Conservation (phyloP, 2,888 invertebrate species). For the Antheraea assamensis region DNA sequence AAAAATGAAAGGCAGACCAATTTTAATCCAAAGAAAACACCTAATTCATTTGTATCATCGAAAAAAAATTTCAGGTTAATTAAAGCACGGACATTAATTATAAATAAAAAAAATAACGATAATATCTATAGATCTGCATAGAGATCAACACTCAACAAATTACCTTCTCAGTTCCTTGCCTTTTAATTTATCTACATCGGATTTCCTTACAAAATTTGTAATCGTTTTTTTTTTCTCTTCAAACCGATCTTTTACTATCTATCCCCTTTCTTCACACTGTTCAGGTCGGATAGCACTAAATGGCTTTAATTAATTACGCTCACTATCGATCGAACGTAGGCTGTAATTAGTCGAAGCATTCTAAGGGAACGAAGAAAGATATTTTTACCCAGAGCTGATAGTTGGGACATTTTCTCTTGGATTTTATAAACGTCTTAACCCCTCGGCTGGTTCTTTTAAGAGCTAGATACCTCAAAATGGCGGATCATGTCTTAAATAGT, state of each 20-base stretch:
- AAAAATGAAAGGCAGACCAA: no score
- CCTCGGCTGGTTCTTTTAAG: no score
- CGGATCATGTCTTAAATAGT: no score
- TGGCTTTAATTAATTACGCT: constrained; percentile 74
- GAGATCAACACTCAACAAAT: no score
- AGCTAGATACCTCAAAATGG: no score
- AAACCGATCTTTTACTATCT: not conserved
- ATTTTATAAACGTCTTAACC: constrained; percentile 11
- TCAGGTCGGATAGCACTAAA: constrained; percentile 49
- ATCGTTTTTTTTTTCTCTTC: not conserved
- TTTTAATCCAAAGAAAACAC: no score
- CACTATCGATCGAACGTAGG: constrained; percentile 51
- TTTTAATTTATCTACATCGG: not conserved
- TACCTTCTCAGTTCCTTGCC: not conserved
- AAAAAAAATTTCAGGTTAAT: no score
- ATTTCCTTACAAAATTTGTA: not conserved
- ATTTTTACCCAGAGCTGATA: constrained; percentile 3
- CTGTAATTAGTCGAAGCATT: constrained; percentile 59
- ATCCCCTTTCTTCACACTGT: constrained; percentile 1
- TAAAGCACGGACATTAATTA: no score
- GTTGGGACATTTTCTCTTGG: not conserved
- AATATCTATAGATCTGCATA: no score
- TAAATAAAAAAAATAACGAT: no score
- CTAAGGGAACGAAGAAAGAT: constrained; percentile 16
- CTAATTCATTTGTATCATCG: no score